Conservation (phyloP, 2,797 vertebrate species). For the Etheostoma nigrum region DNA sequence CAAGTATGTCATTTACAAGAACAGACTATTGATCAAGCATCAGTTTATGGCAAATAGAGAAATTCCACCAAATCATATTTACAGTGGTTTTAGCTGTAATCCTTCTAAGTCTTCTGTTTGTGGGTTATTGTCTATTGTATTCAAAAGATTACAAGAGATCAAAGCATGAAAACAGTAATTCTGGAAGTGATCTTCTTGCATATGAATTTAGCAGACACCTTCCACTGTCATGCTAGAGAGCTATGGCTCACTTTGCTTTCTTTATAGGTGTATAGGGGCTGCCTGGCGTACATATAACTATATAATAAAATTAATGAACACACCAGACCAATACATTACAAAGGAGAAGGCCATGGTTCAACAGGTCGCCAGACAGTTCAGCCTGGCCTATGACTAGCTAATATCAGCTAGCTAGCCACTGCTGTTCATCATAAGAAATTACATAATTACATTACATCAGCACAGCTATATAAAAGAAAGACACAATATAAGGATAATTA, state of each 20-base stretch:
- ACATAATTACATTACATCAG: too few species aligned
- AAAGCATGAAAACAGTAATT: not conserved
- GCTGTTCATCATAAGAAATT: not conserved
- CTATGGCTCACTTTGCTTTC: not conserved
- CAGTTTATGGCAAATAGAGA: not conserved
- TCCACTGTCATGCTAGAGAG: not conserved
- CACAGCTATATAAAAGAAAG: too few species aligned
- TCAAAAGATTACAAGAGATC: not conserved
- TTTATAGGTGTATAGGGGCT: not conserved
- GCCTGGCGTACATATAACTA: too few species aligned
- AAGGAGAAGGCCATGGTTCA: slow-evolving; percentile 11
- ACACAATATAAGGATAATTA: too few species aligned
- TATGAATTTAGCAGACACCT: not conserved
- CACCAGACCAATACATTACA: not conserved
- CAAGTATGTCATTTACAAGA: not conserved
- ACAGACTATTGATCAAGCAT: not conserved
- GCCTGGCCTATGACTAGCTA: slow-evolving; percentile 42
- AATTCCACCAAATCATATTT: not conserved
- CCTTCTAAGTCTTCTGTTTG: fast-evolving
- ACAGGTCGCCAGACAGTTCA: slow-evolving; percentile 44
- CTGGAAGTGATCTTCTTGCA: not conserved
- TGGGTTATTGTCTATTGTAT: not conserved
- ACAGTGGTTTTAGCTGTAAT: not conserved
- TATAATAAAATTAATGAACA: not conserved
- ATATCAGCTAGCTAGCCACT: slow-evolving; percentile 26